Evolutionary conservation across 2,113 vertebrate species (phyloP).

Genomic region (Origma solitaria): DNA sequence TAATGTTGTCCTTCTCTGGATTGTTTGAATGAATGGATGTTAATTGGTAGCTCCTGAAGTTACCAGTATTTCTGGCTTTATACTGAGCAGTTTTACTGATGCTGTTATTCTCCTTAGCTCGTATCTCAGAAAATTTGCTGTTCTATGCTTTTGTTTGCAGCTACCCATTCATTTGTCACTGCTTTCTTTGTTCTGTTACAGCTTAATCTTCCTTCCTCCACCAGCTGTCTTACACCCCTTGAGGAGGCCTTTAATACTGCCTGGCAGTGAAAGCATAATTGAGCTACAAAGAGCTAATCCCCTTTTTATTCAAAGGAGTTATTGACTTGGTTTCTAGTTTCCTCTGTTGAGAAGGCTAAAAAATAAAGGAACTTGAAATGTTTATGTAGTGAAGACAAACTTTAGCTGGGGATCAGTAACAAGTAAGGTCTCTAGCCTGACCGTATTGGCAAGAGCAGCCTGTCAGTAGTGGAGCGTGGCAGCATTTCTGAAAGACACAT

Average conservation of each 20-base stretch:
- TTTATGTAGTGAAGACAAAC: not conserved
- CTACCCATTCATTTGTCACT: not conserved
- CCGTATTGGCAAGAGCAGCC: not conserved
- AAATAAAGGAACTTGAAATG: not conserved
- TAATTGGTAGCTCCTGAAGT: not conserved
- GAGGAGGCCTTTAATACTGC: not conserved
- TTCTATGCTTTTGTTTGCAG: not conserved
- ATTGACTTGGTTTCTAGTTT: not conserved
- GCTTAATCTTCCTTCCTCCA: not conserved
- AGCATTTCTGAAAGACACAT: not conserved
- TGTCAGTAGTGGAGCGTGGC: not conserved
- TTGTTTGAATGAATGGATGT: not conserved
- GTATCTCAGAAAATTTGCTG: not conserved
- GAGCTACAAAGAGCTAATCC: not conserved
- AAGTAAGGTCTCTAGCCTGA: not conserved
- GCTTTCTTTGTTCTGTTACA: not conserved
- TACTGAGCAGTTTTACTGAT: not conserved
- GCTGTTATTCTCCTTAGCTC: not conserved
- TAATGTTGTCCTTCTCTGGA: not conserved
- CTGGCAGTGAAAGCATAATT: not conserved
- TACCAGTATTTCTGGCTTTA: not conserved
- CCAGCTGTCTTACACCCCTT: not conserved
- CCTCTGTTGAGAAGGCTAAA: not conserved
- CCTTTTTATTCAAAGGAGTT: not conserved
- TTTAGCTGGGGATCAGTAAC: not conserved